Base-by-base conservation (phyloP, 2,113 vertebrate genomes). In the Trogon melanurus region DNA sequence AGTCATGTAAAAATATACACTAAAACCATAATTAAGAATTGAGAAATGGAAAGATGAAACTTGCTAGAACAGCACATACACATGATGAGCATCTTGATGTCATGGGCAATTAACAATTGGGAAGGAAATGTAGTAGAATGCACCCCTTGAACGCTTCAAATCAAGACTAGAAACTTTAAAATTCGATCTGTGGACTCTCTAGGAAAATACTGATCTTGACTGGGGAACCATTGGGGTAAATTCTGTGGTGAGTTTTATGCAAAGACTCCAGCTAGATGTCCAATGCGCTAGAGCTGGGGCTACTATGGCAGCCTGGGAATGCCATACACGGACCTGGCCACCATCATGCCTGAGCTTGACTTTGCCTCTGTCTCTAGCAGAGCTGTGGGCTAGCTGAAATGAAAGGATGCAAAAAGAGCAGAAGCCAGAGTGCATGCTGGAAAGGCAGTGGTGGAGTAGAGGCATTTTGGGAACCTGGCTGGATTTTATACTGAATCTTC, bases 221-320 rank as follows among this genome's bases (percentile, higher is more conserved):
- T 0, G 5, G 83, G 36, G 50, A 76, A 30, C 14, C 44, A 7
- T 12, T 1, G 3, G 34, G 8, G 9, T 72, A 60, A 60, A 38
- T 25, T 70, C 41, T 69, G 29, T 16, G 4, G 48, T 92, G 26
- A 79, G 18, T 3, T 84, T 80, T 73, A 13, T 8, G n/a, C 22
- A 21, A 41, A 19, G 26, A 22, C 22, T 79, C 14, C 66, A 56
- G 22, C 4, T n/a, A 22, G 11, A 34, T 0, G 4, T 23, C 12
- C 57, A 51, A 25, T 19, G 47, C 0, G 2, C 53, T 56, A 25
- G 16, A 57, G 48, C 36, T 1, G 2, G 27, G 23, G 5, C 32
- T 64, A 29, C 53, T 82, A 23, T 79, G 62, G 32, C 20, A 2
- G 22, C 29, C 23, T 85, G 32, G 45, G 58, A 70, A 50, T 53